These are phyloP conservation scores for Phrynocephalus versicolor DNA, from an alignment of 2,113 vertebrate species.

Conservation along the genomic window DNA sequence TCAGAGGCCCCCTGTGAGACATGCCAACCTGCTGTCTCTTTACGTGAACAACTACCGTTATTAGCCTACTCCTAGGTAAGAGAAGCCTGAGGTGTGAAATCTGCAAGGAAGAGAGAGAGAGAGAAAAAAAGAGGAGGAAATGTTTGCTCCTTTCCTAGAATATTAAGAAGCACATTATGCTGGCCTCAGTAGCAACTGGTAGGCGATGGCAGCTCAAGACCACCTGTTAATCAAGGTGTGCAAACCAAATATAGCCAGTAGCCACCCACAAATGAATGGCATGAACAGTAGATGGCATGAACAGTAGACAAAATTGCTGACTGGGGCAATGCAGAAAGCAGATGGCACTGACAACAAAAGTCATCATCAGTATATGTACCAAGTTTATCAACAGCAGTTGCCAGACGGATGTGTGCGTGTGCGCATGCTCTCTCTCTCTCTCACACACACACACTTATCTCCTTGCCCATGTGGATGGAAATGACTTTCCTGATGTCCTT, in stretches of 20 bases:
- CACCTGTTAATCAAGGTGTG: constrained; percentile 12
- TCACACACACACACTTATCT: not conserved
- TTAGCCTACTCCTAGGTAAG: not conserved
- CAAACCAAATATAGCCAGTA: constrained; percentile 17
- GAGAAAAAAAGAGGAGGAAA: constrained; percentile 3
- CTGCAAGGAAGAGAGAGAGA: not conserved
- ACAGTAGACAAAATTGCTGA: not conserved
- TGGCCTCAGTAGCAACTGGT: not conserved
- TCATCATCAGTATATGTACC: not conserved
- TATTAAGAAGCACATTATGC: constrained; percentile 3
- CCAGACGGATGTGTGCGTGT: not conserved
- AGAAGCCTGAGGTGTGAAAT: constrained; percentile 28
- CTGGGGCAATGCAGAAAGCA: constrained; percentile 3
- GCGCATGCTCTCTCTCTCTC: not conserved
- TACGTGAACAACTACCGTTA: constrained; percentile 47
- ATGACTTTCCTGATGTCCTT: too few species aligned
- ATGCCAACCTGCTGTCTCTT: constrained; percentile 38
- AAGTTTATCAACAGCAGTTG: not conserved
- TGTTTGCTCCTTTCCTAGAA: not conserved
- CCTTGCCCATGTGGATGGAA: too few species aligned
- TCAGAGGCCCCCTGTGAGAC: constrained; percentile 47
- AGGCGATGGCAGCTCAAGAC: constrained; percentile 5
- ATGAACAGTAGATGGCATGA: not conserved
- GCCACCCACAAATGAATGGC: constrained; percentile 12
- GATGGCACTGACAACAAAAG: not conserved